Base-by-base conservation (phyloP, 2,888 invertebrate genomes). In the Peribatodes rhomboidaria region DNA sequence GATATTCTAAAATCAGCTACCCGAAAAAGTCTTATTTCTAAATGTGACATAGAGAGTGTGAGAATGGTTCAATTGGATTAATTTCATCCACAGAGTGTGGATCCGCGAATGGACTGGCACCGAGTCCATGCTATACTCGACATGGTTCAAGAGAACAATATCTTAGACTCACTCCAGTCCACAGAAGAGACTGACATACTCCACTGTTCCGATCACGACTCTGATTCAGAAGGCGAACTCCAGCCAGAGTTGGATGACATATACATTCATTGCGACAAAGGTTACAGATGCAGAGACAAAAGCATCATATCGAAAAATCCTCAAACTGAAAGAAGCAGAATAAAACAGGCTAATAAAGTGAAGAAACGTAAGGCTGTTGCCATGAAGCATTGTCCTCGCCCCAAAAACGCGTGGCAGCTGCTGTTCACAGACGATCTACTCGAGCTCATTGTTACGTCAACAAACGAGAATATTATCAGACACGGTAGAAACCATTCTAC, bases 31-130 rank as follows among this genome's bases (percentile, higher is more conserved):
- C 42, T n/a, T 35, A 18, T 33, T 49, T 47, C 14, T 41, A 55
- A 54, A 39, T 50, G 18, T 53, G 33, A 52, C 7, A 14, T 16
- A 49, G 47, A 31, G 31, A 61, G 81, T 80, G 76, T 68, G 79
- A 82, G 75, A 86, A 90, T 90, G 81, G 91, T 90, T 89, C 85
- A 90, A 87, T 80, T 86, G 82, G 80, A 83, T 88, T 91, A 81
- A 90, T 92, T 90, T 92, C 82, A 85, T 92, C 83, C 92, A 83
- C 93, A 93, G 93, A 93, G 82, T 89, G 84, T 90, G 83, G 93
- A 93, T 84, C 93, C 93, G 57, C 85, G 92, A 79, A 90, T 89
- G 88, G 92, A 93, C 86, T 93, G 93, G 93, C 88, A 88, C 68
- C 88, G 92, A 65, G 93, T 92, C 61, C 88, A 90, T 87, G 90